Percentiles rank a stretch among this genome's conserved stretches.
phyloP scores from a whole-genome alignment of 1,140 invertebrate genomes.

The Microvelia longipes region DNA sequence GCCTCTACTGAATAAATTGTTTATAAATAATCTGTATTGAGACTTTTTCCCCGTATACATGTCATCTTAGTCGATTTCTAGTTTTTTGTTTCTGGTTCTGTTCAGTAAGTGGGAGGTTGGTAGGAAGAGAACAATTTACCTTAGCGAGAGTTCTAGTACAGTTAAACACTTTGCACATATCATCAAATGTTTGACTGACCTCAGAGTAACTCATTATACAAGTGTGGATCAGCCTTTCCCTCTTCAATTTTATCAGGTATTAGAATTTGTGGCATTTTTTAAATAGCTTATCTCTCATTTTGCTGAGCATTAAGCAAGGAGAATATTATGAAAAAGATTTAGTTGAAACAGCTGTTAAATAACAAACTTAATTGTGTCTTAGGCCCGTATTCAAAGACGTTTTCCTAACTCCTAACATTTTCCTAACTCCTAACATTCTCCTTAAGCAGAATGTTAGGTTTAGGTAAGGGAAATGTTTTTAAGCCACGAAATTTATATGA shows the following conservation, averaged over 20 bases:
- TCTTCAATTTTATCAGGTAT: constrained; percentile 9
- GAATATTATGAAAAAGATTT: not conserved
- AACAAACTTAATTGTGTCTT: not conserved
- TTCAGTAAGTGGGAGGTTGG: constrained; percentile 26
- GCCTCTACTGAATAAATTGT: too few relatives aligned
- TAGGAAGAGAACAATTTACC: constrained; percentile 36
- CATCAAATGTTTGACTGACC: constrained; percentile 31
- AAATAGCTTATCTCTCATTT: constrained; percentile 20
- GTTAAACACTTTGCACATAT: constrained; percentile 40
- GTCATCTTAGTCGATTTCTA: too few relatives aligned
- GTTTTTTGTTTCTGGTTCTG: too few relatives aligned
- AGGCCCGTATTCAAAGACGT: too few relatives aligned
- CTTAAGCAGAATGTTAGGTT: too few relatives aligned
- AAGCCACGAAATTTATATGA: too few relatives aligned
- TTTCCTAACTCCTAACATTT: too few relatives aligned
- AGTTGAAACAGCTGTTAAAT: not conserved
- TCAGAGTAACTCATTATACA: constrained; percentile 26
- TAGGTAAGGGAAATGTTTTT: too few relatives aligned
- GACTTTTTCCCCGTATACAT: too few relatives aligned
- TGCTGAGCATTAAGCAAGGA: constrained; percentile 21
- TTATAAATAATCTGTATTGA: too few relatives aligned
- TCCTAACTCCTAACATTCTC: too few relatives aligned
- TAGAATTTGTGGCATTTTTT: not conserved
- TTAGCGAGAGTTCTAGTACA: constrained; percentile 34
- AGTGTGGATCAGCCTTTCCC: constrained; percentile 2